Percentiles rank a stretch among this genome's conserved stretches.
Conservation (phyloP, 2,113 vertebrate species). For the Ceuthmochares aereus region DNA sequence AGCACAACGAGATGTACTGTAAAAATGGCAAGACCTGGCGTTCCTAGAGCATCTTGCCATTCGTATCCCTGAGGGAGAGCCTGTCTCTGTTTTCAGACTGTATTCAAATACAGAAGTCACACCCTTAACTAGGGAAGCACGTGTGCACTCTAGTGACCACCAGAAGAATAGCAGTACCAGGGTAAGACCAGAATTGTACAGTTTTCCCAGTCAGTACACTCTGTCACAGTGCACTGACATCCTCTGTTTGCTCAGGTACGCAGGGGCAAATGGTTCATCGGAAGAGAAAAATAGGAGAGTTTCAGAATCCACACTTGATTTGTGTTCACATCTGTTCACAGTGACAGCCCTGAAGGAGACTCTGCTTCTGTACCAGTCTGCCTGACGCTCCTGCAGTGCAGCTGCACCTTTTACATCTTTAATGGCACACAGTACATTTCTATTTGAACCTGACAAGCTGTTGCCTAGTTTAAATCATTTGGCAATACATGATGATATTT, state of each 20-base stretch:
- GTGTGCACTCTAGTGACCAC: background rate
- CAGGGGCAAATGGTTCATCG: background rate
- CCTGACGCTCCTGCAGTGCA: background rate
- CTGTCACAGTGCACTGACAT: rapidly evolving
- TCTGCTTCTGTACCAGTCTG: background rate
- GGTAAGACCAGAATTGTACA: background rate
- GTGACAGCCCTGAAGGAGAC: background rate
- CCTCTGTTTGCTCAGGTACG: background rate
- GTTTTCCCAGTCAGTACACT: background rate
- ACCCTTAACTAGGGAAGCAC: background rate
- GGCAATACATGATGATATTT: background rate
- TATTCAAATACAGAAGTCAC: background rate
- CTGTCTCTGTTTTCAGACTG: background rate
- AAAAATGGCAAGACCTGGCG: background rate
- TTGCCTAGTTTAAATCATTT: background rate
- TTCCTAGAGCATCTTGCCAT: background rate
- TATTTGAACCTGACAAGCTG: background rate
- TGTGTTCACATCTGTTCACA: background rate
- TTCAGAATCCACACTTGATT: background rate
- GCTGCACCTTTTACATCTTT: background rate
- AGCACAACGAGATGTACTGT: background rate
- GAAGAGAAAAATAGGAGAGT: background rate
- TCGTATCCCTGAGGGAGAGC: background rate
- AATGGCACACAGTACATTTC: background rate
- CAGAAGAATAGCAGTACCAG: background rate